Conservation (phyloP, 2,888 invertebrate genomes). For the Tetrapedia diversipes region DNA sequence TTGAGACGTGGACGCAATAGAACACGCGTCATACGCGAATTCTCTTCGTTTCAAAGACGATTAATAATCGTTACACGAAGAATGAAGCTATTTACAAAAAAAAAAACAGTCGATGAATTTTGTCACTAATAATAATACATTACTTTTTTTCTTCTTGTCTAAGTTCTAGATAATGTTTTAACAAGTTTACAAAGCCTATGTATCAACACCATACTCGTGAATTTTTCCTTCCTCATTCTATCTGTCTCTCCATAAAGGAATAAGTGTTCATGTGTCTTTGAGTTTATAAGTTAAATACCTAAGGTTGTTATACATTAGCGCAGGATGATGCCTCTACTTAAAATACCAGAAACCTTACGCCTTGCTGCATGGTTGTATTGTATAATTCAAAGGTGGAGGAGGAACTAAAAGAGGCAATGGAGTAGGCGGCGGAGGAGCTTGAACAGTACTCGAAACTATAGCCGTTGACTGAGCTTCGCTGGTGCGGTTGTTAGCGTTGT, state of each 20-base stretch:
- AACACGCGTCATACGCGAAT: slow-evolving; percentile 30
- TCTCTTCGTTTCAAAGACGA: slow-evolving; percentile 30
- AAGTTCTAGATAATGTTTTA: slow-evolving; percentile 19
- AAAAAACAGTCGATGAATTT: slow-evolving; percentile 42
- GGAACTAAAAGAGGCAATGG: slow-evolving; percentile 80
- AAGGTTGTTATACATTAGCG: slow-evolving; percentile 20
- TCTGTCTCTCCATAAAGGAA: background rate
- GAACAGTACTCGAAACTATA: slow-evolving; percentile 55
- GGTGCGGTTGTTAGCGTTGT: slow-evolving; percentile 66
- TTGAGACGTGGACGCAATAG: slow-evolving; percentile 60
- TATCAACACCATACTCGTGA: slow-evolving; percentile 1
- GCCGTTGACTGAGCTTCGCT: slow-evolving; percentile 49
- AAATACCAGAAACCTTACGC: slow-evolving; percentile 66
- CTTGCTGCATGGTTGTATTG: slow-evolving; percentile 81
- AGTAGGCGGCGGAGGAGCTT: slow-evolving; percentile 79
- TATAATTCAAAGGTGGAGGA: slow-evolving; percentile 80
- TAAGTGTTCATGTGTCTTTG: slow-evolving; percentile 7
- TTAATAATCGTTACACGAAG: slow-evolving; percentile 24
- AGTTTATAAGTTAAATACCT: slow-evolving; percentile 10
- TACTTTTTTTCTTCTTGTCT: slow-evolving; percentile 9
- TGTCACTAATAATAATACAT: slow-evolving; percentile 41
- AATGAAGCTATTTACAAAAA: slow-evolving; percentile 63
- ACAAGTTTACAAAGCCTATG: background rate
- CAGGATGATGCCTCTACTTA: slow-evolving; percentile 19
- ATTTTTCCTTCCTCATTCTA: background rate